A percentile compares a stretch with the other conserved stretches of the same genome.
Evolutionary conservation across 2,113 vertebrate species (phyloP).

Genomic region (Oncorhynchus nerka): DNA sequence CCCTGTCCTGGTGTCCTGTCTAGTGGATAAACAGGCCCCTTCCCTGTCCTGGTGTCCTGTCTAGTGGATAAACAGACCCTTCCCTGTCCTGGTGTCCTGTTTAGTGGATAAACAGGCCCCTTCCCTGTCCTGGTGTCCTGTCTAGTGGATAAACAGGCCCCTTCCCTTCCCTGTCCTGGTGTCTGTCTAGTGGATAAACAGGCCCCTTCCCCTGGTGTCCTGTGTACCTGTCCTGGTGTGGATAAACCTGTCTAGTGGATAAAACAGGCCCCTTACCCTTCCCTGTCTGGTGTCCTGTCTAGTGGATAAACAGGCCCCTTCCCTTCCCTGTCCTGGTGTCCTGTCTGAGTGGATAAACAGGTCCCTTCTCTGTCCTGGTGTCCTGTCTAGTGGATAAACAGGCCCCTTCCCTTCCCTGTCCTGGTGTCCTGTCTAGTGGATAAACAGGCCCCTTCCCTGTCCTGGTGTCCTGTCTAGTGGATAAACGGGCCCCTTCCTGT

Average conservation of each 20-base stretch:
- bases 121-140: constrained; percentile 38
- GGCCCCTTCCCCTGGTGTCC: too few relatives aligned
- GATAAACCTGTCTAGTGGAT: not conserved
- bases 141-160: too few relatives aligned
- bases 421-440: not conserved
- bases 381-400: not conserved
- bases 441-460: constrained; percentile 39
- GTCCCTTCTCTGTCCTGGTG: constrained; percentile 37
- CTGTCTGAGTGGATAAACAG: too few relatives aligned
- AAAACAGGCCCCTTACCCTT: too few relatives aligned
- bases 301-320: too few relatives aligned
- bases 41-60: constrained; percentile 30
- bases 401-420: constrained; percentile 45
- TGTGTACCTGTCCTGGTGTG: constrained; percentile 40
- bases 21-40: too few relatives aligned
- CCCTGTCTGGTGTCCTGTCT: too few relatives aligned
- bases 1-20: constrained; percentile 32
- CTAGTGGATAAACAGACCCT: too few relatives aligned
- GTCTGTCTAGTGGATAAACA: not conserved
- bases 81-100: constrained; percentile 35
- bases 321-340: too few relatives aligned
- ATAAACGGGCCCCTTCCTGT: too few relatives aligned
- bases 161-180: constrained; percentile 44
- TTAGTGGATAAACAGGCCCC: too few relatives aligned
- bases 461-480: not conserved